Conservation (phyloP, 2,113 vertebrate species). For the Oostethus manadensis region DNA sequence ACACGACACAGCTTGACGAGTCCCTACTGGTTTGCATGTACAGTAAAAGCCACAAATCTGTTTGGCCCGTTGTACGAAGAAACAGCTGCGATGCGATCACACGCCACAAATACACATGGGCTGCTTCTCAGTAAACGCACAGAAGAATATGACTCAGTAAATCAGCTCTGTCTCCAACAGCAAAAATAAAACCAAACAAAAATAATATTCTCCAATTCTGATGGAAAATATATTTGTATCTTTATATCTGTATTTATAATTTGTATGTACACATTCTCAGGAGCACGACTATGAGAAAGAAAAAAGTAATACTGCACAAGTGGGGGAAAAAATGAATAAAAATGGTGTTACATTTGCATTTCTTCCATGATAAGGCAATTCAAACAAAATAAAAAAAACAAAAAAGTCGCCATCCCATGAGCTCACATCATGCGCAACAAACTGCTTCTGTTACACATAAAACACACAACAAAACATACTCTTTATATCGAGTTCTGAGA, state of each 20-base stretch:
- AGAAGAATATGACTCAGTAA: slow-evolving; percentile 61
- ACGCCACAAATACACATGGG: slow-evolving; percentile 63
- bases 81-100: slow-evolving; percentile 49
- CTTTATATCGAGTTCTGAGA: background rate
- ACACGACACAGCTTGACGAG: slow-evolving; percentile 59
- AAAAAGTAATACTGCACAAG: slow-evolving; percentile 59
- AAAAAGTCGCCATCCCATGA: slow-evolving; percentile 56
- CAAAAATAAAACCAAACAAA: slow-evolving; percentile 75
- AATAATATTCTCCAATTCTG: slow-evolving; percentile 73
- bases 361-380: slow-evolving; percentile 67
- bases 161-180: slow-evolving; percentile 61
- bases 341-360: slow-evolving; percentile 46
- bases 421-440: slow-evolving; percentile 57
- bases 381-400: slow-evolving; percentile 57
- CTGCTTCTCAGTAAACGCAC: slow-evolving; percentile 54
- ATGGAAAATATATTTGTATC: slow-evolving; percentile 79
- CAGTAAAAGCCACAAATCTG: slow-evolving; percentile 52
- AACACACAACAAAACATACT: slow-evolving; percentile 36
- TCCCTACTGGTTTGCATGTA: slow-evolving; percentile 63
- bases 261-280: slow-evolving; percentile 68
- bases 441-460: slow-evolving; percentile 38
- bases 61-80: slow-evolving; percentile 58
- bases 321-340: slow-evolving; percentile 47
- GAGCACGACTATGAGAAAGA: slow-evolving; percentile 60
- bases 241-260: slow-evolving; percentile 71